Evolutionary conservation across 2,888 invertebrate species (phyloP), one percentile per base, ranked within the genome.

Genomic region (Ommatoiulus sabulosus): DNA sequence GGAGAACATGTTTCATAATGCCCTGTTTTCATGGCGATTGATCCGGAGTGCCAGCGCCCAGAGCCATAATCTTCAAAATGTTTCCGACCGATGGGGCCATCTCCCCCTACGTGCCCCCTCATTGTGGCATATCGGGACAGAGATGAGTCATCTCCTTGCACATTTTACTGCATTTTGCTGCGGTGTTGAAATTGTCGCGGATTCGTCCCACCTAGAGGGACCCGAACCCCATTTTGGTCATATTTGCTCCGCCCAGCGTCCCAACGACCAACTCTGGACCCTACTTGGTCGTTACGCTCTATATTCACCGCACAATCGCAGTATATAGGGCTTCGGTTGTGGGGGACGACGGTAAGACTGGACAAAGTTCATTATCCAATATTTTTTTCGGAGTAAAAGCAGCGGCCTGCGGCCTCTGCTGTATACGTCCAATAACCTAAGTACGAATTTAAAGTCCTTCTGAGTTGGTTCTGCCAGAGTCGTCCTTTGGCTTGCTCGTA

Each of bases 191-290:
- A 72, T 72, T 0, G 48, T 48, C 72, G 3, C 4, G 63, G 63
- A 20, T 63, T 63, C 63, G n/a, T 63, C 72, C 72, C 72, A 72
- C 72, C 72, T 72, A 72, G n/a, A 8, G 72, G 72, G 72, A 24
- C 72, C 20, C n/a, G 24, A 72, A 3, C n/a, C 24, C 72, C 24
- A 24, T 72, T 72, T 72, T 24, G 72, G 24, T 8, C 72, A 24
- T 24, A 72, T 63, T 52, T 5, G 72, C 72, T 72, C 72, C 72
- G 72, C 72, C 72, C 72, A 72, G 10, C 72, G 72, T 72, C 72
- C 72, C 72, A 72, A 24, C 10, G 72, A 24, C 72, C 24, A 24
- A 10, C 7, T 46, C 7, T 46, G 46, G 12, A 3, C 46, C 72
- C 24, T 24, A 8, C 20, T 63, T 20, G n/a, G n/a, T 5, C 20